Conservation (phyloP, 2,888 invertebrate species). For the Sclerodermus sp. region DNA sequence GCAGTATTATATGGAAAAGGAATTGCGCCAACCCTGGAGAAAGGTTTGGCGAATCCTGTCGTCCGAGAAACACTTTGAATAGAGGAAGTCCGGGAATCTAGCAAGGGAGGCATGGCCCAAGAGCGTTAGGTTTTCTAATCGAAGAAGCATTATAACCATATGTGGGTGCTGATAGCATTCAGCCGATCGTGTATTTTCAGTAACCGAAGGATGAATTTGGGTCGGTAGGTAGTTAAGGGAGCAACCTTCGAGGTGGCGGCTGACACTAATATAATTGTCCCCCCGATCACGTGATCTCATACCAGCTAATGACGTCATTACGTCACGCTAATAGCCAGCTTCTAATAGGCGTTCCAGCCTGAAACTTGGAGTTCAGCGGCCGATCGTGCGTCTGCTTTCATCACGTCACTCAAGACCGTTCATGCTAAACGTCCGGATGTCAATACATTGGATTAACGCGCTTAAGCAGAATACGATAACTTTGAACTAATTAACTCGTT, state of each 20-base stretch:
- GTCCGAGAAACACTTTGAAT: too few relatives aligned
- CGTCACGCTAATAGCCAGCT: slow-evolving; percentile 47
- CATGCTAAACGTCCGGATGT: not conserved
- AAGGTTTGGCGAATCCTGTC: not conserved
- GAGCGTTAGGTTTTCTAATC: too few relatives aligned
- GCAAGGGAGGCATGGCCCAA: too few relatives aligned
- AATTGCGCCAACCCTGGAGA: slow-evolving; percentile 7
- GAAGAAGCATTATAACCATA: too few relatives aligned
- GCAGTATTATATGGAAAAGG: too few relatives aligned
- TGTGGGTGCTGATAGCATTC: too few relatives aligned
- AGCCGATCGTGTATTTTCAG: too few relatives aligned
- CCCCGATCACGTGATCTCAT: slow-evolving; percentile 42
- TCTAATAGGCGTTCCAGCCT: slow-evolving; percentile 37
- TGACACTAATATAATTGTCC: slow-evolving; percentile 42
- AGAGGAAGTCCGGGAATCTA: too few relatives aligned
- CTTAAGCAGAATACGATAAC: too few relatives aligned
- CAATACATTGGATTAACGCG: not conserved
- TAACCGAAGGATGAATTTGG: not conserved
- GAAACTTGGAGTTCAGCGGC: slow-evolving; percentile 18
- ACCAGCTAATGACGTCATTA: slow-evolving; percentile 48
- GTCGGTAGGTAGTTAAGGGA: slow-evolving; percentile 28
- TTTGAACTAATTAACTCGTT: too few relatives aligned
- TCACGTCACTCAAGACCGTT: slow-evolving; percentile 2
- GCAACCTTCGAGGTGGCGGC: slow-evolving; percentile 40
- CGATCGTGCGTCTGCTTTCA: not conserved